Conservation (phyloP, 1,140 invertebrate species). For the Druon quercuslanigerum region DNA sequence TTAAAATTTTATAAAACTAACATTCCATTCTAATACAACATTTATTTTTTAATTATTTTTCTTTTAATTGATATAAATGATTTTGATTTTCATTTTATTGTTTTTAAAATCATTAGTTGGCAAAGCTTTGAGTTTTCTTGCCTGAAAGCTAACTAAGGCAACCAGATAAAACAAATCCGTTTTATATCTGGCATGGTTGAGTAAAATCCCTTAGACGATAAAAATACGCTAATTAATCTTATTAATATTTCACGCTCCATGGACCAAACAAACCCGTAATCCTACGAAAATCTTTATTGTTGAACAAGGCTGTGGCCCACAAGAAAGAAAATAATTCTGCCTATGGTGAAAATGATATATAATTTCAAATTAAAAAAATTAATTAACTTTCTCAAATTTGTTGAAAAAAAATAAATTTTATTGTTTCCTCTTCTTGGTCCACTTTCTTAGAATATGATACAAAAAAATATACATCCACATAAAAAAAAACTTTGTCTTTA, state of each 20-base stretch:
- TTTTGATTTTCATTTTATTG: too few species aligned
- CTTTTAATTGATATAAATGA: too few species aligned
- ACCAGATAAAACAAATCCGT: constrained; percentile 32
- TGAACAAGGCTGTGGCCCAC: constrained; percentile 57
- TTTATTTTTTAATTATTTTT: too few species aligned
- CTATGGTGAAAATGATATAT: background rate
- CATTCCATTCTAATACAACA: too few species aligned
- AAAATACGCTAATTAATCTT: constrained; percentile 54
- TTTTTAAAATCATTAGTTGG: background rate
- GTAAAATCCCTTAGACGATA: constrained; percentile 51
- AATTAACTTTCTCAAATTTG: too few species aligned
- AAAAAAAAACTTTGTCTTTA: too few species aligned
- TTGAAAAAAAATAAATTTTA: too few species aligned
- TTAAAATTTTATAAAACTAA: too few species aligned
- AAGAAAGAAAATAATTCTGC: constrained; percentile 33
- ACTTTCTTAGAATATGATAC: too few species aligned
- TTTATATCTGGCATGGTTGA: constrained; percentile 43
- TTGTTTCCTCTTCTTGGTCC: too few species aligned
- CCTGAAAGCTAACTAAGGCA: background rate
- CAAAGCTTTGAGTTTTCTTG: constrained; percentile 6
- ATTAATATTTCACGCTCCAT: constrained; percentile 64
- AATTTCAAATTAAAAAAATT: too few species aligned
- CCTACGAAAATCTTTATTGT: constrained; percentile 53
- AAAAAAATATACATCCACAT: too few species aligned
- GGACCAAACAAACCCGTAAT: constrained; percentile 66